A percentile compares a stretch with the other conserved stretches of the same genome.
Conservation (phyloP, 2,888 invertebrate species). For the Eudasyphora cyanicolor region DNA sequence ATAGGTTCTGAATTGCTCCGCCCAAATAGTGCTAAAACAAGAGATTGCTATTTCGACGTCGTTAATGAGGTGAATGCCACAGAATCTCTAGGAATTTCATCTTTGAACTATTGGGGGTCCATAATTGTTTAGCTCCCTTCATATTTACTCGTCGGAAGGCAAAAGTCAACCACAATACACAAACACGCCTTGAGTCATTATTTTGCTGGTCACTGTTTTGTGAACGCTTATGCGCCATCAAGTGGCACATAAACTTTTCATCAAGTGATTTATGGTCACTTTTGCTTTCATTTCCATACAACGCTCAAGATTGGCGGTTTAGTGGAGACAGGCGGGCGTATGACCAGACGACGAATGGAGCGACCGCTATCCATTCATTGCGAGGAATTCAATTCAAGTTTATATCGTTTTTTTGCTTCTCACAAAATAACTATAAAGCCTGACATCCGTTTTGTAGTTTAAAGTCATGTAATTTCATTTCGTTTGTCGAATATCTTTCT, state of each 20-base stretch:
- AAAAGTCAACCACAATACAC: not conserved
- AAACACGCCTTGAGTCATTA: not conserved
- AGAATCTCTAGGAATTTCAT: no score
- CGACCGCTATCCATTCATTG: not conserved
- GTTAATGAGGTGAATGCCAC: no score
- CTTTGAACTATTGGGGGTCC: no score
- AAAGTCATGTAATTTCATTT: slow-evolving; percentile 29
- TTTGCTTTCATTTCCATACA: slow-evolving; percentile 48
- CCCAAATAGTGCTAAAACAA: no score
- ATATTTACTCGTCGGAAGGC: no score
- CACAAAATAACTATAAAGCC: slow-evolving; percentile 14
- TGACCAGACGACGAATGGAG: not conserved
- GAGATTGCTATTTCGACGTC: no score
- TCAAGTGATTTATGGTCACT: slow-evolving; percentile 37
- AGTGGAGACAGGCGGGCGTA: not conserved
- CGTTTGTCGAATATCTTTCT: slow-evolving; percentile 19
- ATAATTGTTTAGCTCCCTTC: no score
- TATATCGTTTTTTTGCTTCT: not conserved
- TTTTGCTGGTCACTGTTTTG: not conserved
- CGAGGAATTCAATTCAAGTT: slow-evolving; percentile 9
- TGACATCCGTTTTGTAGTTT: slow-evolving; percentile 30
- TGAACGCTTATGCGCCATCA: not conserved
- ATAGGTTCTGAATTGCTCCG: no score
- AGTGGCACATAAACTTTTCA: not conserved
- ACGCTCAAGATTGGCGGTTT: not conserved